Evolutionary conservation across 2,113 vertebrate genomes (phyloP).

Genomic region (Condylura cristata): DNA sequence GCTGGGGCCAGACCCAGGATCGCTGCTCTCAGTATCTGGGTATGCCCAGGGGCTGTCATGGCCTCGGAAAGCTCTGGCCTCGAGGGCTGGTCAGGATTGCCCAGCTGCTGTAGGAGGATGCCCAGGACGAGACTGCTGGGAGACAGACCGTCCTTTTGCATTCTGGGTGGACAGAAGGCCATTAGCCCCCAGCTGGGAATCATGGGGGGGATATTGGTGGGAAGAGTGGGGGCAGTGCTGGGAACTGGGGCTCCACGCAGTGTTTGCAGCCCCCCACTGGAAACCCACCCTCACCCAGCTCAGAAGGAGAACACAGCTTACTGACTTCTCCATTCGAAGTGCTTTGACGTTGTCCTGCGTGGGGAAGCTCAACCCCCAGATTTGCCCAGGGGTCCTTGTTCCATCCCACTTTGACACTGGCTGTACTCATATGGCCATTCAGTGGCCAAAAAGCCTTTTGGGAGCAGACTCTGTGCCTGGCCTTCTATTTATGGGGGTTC

Average conservation of each 20-base stretch:
- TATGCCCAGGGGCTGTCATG: too few species aligned
- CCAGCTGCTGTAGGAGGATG: neutral
- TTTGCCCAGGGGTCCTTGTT: neutral
- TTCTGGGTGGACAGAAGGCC: neutral
- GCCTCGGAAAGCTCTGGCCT: neutral
- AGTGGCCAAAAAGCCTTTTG: neutral
- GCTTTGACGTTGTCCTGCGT: neutral
- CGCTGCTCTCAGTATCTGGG: neutral
- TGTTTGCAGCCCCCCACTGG: neutral
- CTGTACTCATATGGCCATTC: neutral
- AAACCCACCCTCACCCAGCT: neutral
- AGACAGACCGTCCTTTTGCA: neutral
- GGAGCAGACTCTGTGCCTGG: neutral
- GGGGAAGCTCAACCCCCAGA: neutral
- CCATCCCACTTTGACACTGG: neutral
- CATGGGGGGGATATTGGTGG: neutral
- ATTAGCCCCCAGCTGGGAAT: neutral
- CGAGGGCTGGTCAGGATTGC: neutral
- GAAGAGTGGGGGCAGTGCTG: neutral
- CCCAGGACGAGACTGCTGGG: neutral
- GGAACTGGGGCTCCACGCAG: neutral
- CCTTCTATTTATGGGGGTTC: too few species aligned
- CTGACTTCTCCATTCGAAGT: neutral
- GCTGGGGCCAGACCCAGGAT: neutral
- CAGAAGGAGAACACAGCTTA: neutral